These are phyloP conservation scores for Drosophila gunungcola DNA, from an alignment of 1,140 invertebrate species.

Conservation along the genomic window DNA sequence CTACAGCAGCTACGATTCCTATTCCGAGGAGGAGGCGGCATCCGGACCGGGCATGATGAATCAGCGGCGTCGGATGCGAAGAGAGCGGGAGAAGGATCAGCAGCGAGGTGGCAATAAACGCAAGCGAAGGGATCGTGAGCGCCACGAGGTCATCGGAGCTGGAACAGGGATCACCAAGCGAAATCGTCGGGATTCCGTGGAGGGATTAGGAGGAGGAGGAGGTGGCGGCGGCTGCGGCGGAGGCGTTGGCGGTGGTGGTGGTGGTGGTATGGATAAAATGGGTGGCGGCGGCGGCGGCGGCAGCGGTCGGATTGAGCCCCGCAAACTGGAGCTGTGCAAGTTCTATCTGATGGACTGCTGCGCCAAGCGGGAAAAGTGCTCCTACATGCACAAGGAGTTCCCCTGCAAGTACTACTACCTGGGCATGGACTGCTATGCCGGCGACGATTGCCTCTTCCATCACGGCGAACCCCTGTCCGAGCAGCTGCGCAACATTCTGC, in stretches of 20 bases:
- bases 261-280: slow-evolving; percentile 84
- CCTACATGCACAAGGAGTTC: slow-evolving; percentile 98
- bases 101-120: slow-evolving; percentile 17
- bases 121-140: slow-evolving; percentile 75
- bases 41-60: slow-evolving; percentile 75
- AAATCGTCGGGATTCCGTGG: slow-evolving; percentile 55
- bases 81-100: slow-evolving; percentile 51
- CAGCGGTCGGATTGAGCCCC: slow-evolving; percentile 87
- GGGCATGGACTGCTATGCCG: slow-evolving; percentile 93
- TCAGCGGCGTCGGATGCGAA: slow-evolving; percentile 72
- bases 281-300: slow-evolving; percentile 86
- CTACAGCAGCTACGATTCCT: slow-evolving; percentile 86
- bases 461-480: slow-evolving; percentile 93
- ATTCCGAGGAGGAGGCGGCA: slow-evolving; percentile 73
- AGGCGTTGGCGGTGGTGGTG: slow-evolving; percentile 43
- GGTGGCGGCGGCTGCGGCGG: slow-evolving; percentile 83
- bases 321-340: slow-evolving; percentile 98
- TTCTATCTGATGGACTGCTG: slow-evolving; percentile 98
- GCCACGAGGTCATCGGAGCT: slow-evolving; percentile 73
- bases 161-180: slow-evolving; percentile 73
- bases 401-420: slow-evolving; percentile 99
- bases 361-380: slow-evolving; percentile 97
- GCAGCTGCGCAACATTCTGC: slow-evolving; percentile 88
- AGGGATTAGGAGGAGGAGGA: slow-evolving; percentile 18
- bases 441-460: slow-evolving; percentile 95